A percentile compares a stretch with the other conserved stretches of the same genome.
Conservation (phyloP, 2,888 invertebrate genomes). For the Chloromyia formosa region DNA sequence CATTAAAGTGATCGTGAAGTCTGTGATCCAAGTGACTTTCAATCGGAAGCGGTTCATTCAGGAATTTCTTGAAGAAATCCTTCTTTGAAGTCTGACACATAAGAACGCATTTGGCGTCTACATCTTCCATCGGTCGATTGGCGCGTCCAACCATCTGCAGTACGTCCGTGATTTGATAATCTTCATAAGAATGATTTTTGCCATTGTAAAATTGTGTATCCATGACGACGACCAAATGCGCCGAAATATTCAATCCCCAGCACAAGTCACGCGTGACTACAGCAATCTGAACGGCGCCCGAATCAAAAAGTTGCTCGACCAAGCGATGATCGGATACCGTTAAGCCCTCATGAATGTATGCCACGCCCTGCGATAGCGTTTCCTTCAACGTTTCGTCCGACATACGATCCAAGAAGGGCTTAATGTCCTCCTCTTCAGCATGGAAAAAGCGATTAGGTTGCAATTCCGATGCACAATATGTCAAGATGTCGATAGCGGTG, state of each 20-base stretch:
- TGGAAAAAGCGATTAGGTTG: constrained; percentile 89
- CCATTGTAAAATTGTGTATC: constrained; percentile 94
- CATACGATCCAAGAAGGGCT: constrained; percentile 87
- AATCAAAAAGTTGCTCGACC: constrained; percentile 92
- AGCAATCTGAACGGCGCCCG: constrained; percentile 91
- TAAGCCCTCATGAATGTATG: constrained; percentile 96
- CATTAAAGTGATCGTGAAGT: constrained; percentile 99
- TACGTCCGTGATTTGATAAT: constrained; percentile 97
- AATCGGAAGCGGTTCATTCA: constrained; percentile 95
- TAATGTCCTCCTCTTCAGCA: constrained; percentile 84
- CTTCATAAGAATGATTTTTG: constrained; percentile 88
- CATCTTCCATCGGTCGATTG: constrained; percentile 90
- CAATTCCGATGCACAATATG: constrained; percentile 90
- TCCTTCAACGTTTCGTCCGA: constrained; percentile 91
- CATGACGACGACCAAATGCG: constrained; percentile 96
- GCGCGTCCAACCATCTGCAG: constrained; percentile 98
- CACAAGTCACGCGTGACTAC: constrained; percentile 92
- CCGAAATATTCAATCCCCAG: constrained; percentile 89
- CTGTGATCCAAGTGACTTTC: constrained; percentile 98
- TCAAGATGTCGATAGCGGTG: constrained; percentile 95
- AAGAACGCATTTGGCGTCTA: constrained; percentile 93
- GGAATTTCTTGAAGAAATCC: constrained; percentile 97
- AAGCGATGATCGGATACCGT: constrained; percentile 83
- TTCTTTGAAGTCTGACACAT: constrained; percentile 98
- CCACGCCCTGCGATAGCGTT: constrained; percentile 93